Evolutionary conservation across 2,797 vertebrate genomes (phyloP).

Genomic region (Danio albolineatus): DNA sequence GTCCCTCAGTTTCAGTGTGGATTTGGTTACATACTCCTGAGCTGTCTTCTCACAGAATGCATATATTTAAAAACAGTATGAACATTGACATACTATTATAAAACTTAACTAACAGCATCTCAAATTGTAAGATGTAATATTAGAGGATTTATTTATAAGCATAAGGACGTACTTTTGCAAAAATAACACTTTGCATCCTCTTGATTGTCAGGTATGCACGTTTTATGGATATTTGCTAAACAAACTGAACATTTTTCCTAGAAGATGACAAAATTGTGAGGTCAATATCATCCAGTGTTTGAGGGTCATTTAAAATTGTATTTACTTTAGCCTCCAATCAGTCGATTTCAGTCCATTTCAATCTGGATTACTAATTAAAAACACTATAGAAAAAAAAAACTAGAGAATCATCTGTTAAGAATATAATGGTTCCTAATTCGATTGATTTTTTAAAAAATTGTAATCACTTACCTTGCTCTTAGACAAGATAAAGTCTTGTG

Average conservation of each 20-base stretch:
- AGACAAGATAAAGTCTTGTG: background rate
- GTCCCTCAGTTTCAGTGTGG: background rate
- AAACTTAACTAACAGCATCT: background rate
- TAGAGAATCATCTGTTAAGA: background rate
- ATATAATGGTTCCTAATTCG: background rate
- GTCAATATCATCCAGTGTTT: slow-evolving; percentile 2
- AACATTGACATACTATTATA: background rate
- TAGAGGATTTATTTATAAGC: background rate
- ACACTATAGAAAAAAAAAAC: background rate
- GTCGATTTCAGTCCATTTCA: background rate
- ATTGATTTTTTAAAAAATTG: background rate
- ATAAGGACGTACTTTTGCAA: slow-evolving; percentile 10
- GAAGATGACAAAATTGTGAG: background rate
- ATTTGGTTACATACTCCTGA: background rate
- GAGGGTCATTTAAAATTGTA: no score
- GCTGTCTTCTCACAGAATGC: background rate
- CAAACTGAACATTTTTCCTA: slow-evolving; percentile 12
- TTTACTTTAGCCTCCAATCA: background rate
- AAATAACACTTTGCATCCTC: slow-evolving; percentile 22
- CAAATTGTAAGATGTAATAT: background rate
- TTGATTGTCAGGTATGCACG: background rate
- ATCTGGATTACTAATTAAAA: background rate
- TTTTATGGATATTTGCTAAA: slow-evolving; percentile 9
- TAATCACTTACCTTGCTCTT: slow-evolving; percentile 31
- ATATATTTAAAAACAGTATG: background rate